Evolutionary conservation across 2,888 invertebrate genomes (phyloP).

Genomic region (Trichacis sp.): DNA sequence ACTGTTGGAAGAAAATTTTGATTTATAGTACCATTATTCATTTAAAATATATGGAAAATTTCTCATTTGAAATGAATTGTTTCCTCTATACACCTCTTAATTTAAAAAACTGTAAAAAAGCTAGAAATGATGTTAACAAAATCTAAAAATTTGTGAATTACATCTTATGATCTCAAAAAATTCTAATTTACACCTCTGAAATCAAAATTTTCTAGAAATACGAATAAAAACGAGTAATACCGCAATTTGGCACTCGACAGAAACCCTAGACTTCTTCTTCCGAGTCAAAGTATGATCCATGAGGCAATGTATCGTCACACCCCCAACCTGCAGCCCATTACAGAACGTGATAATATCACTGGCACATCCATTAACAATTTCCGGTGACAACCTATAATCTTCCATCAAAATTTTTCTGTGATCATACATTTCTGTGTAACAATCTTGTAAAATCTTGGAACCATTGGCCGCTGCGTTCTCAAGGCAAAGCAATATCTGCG

Average conservation of each 20-base stretch:
- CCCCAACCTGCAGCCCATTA: conserved; percentile 81
- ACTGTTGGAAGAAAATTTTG: conserved; percentile 68
- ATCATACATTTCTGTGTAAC: conserved; percentile 89
- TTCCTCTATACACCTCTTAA: too few species aligned
- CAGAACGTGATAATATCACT: conserved; percentile 86
- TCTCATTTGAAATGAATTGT: too few species aligned
- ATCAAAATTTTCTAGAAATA: too few species aligned
- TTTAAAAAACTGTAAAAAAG: too few species aligned
- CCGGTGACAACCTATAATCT: conserved; percentile 93
- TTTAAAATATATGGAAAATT: background rate
- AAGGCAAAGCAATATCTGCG: conserved; percentile 92
- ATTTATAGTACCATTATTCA: background rate
- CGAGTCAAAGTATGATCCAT: conserved; percentile 87
- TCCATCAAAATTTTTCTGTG: conserved; percentile 93
- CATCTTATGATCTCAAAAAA: too few species aligned
- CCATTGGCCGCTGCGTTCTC: conserved; percentile 83
- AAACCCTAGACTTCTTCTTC: conserved; percentile 76
- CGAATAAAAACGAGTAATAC: too few species aligned
- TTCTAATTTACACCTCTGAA: too few species aligned
- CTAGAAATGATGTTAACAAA: too few species aligned
- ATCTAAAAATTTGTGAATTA: too few species aligned
- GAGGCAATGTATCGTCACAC: conserved; percentile 94
- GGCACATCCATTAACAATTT: conserved; percentile 88
- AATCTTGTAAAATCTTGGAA: conserved; percentile 81
- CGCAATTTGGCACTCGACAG: conserved; percentile 80